These are phyloP conservation scores for Lymantria monacha DNA, from an alignment of 2,888 invertebrate species.

Conservation along the genomic window DNA sequence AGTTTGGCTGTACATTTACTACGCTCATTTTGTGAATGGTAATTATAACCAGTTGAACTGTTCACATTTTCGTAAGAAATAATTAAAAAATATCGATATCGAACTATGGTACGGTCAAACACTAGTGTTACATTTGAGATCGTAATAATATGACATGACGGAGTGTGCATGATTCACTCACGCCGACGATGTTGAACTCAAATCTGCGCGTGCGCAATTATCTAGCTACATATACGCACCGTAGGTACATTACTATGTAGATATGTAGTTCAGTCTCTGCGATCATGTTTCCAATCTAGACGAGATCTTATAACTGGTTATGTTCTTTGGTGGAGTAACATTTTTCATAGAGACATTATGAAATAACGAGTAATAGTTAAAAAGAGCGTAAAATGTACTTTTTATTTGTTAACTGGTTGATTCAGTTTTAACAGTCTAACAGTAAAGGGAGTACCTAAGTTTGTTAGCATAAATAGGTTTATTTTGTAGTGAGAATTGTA, in stretches of 20 bases:
- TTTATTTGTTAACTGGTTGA: no score
- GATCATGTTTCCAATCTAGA: conserved; percentile 27
- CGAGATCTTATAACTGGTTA: background rate
- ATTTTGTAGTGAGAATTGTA: no score
- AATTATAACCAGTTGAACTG: no score
- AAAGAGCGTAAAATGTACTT: no score
- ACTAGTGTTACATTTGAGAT: conserved; percentile 65
- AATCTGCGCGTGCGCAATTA: conserved; percentile 47
- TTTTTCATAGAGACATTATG: no score
- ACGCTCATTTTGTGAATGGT: no score
- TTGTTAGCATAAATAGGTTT: no score
- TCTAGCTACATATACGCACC: conserved; percentile 9
- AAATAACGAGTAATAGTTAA: no score
- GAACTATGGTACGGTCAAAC: conserved; percentile 18
- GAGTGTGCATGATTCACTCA: conserved; percentile 70
- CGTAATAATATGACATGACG: conserved; percentile 66
- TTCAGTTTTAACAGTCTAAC: no score
- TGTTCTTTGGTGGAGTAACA: background rate
- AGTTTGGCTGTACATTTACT: no score
- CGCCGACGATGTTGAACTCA: conserved; percentile 27
- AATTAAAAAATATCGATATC: conserved; percentile 41
- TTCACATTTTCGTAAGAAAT: no score
- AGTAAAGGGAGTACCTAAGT: no score
- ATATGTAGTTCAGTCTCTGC: conserved; percentile 16
- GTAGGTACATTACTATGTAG: conserved; percentile 1